phyloP scores from a whole-genome alignment of 2,113 vertebrate genomes.

The Ursus arctos region DNA sequence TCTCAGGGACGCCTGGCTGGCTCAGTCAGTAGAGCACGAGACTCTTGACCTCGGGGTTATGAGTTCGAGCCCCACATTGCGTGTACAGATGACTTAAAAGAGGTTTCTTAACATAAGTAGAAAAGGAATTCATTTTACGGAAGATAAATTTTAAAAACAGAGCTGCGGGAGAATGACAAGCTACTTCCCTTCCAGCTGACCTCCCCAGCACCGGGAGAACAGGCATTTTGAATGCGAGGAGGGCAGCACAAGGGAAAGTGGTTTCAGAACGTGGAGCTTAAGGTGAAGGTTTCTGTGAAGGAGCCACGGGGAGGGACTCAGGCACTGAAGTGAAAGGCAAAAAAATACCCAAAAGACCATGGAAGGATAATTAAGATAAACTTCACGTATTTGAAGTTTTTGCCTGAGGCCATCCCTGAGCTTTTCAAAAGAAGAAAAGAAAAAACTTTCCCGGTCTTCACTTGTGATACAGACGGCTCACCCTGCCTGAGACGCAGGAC shows the following conservation, averaged over 20 bases:
- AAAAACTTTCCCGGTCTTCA: not conserved
- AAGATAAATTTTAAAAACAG: not conserved
- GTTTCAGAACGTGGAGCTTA: fast-evolving
- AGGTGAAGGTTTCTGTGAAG: not conserved
- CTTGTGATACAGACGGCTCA: not conserved
- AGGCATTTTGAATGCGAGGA: not conserved
- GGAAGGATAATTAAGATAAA: not conserved
- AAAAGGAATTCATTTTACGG: not conserved
- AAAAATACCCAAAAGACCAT: not conserved
- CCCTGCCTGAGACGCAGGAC: not conserved
- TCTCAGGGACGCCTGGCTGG: too few relatives aligned
- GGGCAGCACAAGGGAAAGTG: not conserved
- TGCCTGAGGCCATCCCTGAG: constrained; percentile 2
- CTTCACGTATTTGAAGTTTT: not conserved
- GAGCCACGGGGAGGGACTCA: not conserved
- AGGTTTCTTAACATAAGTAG: constrained; percentile 2
- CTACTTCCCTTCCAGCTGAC: not conserved
- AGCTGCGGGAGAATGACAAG: not conserved
- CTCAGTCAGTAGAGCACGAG: too few relatives aligned
- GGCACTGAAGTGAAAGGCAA: not conserved
- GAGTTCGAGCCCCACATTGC: too few relatives aligned
- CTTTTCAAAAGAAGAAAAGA: not conserved
- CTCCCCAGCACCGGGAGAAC: not conserved
- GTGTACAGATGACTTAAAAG: not conserved
- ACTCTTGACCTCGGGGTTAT: too few relatives aligned